Evolutionary conservation across 2,797 vertebrate species (phyloP).

Genomic region (Heliangelus exortis): DNA sequence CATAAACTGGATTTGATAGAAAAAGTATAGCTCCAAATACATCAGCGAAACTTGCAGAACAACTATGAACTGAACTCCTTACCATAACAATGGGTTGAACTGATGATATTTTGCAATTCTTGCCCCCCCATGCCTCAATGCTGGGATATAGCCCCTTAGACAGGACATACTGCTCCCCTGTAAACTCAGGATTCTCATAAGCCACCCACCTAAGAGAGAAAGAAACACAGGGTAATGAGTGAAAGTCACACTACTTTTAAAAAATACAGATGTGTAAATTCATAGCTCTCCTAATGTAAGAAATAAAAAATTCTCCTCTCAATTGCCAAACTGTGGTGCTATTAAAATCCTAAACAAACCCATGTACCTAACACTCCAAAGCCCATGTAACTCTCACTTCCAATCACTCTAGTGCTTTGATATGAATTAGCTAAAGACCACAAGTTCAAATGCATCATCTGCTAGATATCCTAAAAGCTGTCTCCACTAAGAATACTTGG

Average conservation of each 20-base stretch:
- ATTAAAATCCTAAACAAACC: background rate
- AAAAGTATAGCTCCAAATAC: background rate
- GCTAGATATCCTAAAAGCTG: background rate
- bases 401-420: background rate
- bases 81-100: conserved; percentile 91
- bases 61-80: conserved; percentile 59
- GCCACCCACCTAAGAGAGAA: conserved; percentile 89
- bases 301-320: background rate
- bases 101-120: conserved; percentile 86
- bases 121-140: conserved; percentile 91
- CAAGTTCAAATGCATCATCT: background rate
- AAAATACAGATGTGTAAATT: background rate
- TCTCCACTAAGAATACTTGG: background rate
- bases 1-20: background rate
- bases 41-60: background rate
- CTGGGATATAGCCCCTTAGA: conserved; percentile 90
- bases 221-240: background rate
- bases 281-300: background rate
- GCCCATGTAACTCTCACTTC: background rate
- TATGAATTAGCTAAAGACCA: background rate
- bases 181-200: conserved; percentile 92
- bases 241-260: background rate
- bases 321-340: background rate
- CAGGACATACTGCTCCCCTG: conserved; percentile 90
- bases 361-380: background rate